These are phyloP conservation scores for Lycocerus yunnanus DNA, from an alignment of 2,888 invertebrate genomes.

Conservation along the genomic window DNA sequence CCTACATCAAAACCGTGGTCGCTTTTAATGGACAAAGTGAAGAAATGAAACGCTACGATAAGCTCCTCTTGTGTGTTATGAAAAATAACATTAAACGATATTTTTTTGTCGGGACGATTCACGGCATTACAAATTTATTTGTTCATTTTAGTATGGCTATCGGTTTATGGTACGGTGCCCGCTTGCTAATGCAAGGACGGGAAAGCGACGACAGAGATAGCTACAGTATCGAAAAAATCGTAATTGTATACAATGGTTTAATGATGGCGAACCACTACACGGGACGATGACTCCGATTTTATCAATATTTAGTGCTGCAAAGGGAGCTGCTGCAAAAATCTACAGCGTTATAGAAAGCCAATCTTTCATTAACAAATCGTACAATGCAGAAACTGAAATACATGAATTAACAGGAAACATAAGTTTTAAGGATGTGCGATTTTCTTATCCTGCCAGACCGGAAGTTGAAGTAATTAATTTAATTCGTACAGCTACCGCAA, in stretches of 20 bases:
- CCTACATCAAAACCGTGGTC: not conserved
- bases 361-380: constrained; percentile 50
- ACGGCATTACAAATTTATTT: not conserved
- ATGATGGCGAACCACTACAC: not conserved
- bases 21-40: not conserved
- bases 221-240: not conserved
- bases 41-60: not conserved
- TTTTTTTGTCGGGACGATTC: not conserved
- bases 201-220: constrained; percentile 46
- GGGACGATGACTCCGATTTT: not conserved
- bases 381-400: constrained; percentile 52
- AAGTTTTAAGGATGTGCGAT: not conserved
- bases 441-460: not conserved
- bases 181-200: not conserved
- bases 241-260: not conserved
- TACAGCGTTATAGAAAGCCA: not conserved
- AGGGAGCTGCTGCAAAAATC: not conserved
- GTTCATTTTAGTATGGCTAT: not conserved
- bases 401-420: not conserved
- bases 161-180: not conserved
- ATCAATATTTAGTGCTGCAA: not conserved
- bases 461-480: too few species aligned
- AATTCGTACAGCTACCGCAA: too few species aligned
- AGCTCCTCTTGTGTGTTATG: not conserved
- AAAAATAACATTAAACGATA: not conserved